Conservation (phyloP, 2,113 vertebrate genomes). For the Nesoenas mayeri region DNA sequence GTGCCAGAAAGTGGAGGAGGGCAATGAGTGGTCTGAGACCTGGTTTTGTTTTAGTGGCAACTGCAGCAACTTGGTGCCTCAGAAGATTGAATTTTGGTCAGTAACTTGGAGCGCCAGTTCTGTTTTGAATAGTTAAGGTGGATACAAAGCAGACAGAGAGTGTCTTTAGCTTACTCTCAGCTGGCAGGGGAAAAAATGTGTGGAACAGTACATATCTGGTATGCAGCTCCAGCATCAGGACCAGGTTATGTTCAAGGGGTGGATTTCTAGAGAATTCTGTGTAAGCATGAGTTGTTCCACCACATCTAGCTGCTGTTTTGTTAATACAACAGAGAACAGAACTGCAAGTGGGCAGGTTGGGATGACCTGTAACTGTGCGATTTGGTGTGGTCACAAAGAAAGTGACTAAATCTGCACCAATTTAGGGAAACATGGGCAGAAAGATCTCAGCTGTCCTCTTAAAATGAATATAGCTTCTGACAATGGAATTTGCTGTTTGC, state of each 20-base stretch:
- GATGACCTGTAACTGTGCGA: neutral
- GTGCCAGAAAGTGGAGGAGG: neutral
- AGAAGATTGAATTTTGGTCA: neutral
- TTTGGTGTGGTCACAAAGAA: neutral
- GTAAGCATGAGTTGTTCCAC: neutral
- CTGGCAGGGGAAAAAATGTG: neutral
- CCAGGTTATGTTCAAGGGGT: neutral
- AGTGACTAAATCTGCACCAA: neutral
- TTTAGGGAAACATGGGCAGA: neutral
- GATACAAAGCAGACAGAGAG: neutral
- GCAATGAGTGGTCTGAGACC: neutral
- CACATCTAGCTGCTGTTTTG: neutral
- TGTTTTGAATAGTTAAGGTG: neutral
- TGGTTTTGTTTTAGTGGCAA: neutral
- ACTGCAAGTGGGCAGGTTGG: neutral
- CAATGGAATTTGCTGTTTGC: neutral
- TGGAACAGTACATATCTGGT: neutral
- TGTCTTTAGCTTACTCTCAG: neutral
- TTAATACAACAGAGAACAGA: neutral
- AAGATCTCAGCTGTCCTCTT: neutral
- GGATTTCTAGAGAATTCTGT: neutral
- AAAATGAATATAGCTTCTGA: neutral
- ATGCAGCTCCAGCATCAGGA: neutral
- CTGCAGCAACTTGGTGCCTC: rapidly evolving
- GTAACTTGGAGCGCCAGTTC: neutral